Conservation (phyloP, 2,113 vertebrate genomes). For the Aldabrachelys gigantea region DNA sequence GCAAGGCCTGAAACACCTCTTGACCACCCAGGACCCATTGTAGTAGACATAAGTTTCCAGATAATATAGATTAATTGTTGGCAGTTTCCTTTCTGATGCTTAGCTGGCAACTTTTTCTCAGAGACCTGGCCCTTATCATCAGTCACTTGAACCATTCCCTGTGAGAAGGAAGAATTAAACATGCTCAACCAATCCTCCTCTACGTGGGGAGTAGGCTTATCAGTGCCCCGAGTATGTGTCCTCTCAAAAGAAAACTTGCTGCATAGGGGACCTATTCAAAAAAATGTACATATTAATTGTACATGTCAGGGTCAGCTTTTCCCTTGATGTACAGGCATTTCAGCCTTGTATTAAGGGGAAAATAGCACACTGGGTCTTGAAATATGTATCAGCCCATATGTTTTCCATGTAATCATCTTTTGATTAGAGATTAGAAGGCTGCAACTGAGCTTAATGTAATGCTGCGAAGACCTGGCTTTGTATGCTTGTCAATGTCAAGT, state of each 20-base stretch:
- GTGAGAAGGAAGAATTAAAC: not conserved
- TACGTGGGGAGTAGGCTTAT: not conserved
- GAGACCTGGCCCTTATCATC: not conserved
- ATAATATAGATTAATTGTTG: not conserved
- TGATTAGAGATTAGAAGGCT: slow-evolving; percentile 10
- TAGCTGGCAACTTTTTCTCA: not conserved
- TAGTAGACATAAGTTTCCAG: not conserved
- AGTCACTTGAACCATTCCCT: not conserved
- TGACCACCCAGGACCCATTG: not conserved
- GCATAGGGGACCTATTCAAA: not conserved
- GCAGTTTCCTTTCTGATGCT: not conserved
- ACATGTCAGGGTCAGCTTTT: not conserved
- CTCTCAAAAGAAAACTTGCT: not conserved
- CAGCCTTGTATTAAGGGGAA: not conserved
- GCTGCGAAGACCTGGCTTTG: not conserved
- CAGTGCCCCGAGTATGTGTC: not conserved
- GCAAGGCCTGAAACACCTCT: not conserved
- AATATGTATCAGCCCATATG: not conserved
- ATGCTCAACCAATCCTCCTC: not conserved
- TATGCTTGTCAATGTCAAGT: slow-evolving; percentile 10
- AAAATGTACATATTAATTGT: not conserved
- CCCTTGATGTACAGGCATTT: not conserved
- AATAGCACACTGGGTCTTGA: not conserved
- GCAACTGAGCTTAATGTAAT: not conserved
- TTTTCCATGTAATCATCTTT: not conserved